Conservation (phyloP, 1,140 invertebrate genomes). For the Capitella teleta region DNA sequence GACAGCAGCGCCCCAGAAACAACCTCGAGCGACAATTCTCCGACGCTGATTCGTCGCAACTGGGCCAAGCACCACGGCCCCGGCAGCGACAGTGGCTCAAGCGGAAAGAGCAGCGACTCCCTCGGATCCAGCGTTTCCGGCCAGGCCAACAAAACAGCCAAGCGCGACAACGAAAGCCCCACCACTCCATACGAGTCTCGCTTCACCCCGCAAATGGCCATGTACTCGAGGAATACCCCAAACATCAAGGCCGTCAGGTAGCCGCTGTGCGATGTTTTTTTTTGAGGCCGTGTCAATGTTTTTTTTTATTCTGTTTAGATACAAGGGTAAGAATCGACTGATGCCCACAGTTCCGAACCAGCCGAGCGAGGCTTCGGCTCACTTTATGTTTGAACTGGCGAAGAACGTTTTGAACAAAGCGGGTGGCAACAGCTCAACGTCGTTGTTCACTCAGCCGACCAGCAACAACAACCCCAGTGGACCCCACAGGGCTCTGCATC, state of each 20-base stretch:
- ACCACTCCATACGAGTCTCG: constrained; percentile 21
- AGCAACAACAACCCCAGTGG: constrained; percentile 65
- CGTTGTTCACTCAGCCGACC: constrained; percentile 62
- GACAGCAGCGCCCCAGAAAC: constrained; percentile 48
- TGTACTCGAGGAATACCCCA: constrained; percentile 25
- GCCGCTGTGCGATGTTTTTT: neutral
- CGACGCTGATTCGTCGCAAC: constrained; percentile 40
- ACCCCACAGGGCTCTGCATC: constrained; percentile 83
- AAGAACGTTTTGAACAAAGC: constrained; percentile 89
- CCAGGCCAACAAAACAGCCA: constrained; percentile 42
- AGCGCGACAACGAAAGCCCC: constrained; percentile 24
- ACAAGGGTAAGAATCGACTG: constrained; percentile 75
- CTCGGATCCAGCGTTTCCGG: constrained; percentile 46
- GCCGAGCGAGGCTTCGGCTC: constrained; percentile 89
- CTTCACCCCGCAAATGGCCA: constrained; percentile 20
- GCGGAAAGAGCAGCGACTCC: constrained; percentile 48
- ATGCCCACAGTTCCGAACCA: constrained; percentile 92
- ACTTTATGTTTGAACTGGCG: constrained; percentile 96
- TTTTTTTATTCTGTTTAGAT: constrained; percentile 46
- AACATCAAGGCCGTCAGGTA: constrained; percentile 20
- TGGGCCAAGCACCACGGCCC: constrained; percentile 26
- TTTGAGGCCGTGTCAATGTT: neutral
- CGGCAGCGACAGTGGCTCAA: constrained; percentile 17
- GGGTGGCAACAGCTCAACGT: constrained; percentile 77
- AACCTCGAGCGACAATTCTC: constrained; percentile 48